Conservation (phyloP, 2,113 vertebrate genomes). For the Ptyas mucosa region DNA sequence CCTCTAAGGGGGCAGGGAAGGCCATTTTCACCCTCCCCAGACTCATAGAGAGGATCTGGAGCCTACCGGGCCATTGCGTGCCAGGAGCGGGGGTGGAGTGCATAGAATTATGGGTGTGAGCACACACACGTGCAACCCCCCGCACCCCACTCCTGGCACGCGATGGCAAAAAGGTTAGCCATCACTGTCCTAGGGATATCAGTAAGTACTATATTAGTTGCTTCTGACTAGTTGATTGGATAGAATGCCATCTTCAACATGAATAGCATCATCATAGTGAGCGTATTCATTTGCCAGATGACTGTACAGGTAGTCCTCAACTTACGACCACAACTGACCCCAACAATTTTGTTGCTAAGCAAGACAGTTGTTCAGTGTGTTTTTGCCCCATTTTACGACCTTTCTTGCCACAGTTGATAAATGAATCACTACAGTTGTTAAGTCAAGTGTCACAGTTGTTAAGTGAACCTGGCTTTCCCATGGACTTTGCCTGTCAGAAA, state of each 20-base stretch:
- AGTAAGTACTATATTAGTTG: background rate
- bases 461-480: background rate
- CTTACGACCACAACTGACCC: background rate
- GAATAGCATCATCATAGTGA: constrained; percentile 5
- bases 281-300: background rate
- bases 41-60: too few species aligned
- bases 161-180: too few species aligned
- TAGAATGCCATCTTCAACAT: background rate
- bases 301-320: background rate
- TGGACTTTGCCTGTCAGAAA: background rate
- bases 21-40: too few species aligned
- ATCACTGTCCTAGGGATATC: background rate
- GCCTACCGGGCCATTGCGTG: too few species aligned
- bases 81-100: too few species aligned
- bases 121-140: too few species aligned
- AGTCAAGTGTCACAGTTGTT: background rate
- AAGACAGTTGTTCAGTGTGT: background rate
- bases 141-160: too few species aligned
- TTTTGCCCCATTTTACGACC: background rate
- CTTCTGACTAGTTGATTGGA: background rate
- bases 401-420: background rate
- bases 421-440: background rate
- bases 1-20: too few species aligned
- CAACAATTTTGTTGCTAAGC: background rate
- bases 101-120: too few species aligned